phyloP scores from a whole-genome alignment of 2,113 vertebrate species.

The Poeciliopsis retropinna region DNA sequence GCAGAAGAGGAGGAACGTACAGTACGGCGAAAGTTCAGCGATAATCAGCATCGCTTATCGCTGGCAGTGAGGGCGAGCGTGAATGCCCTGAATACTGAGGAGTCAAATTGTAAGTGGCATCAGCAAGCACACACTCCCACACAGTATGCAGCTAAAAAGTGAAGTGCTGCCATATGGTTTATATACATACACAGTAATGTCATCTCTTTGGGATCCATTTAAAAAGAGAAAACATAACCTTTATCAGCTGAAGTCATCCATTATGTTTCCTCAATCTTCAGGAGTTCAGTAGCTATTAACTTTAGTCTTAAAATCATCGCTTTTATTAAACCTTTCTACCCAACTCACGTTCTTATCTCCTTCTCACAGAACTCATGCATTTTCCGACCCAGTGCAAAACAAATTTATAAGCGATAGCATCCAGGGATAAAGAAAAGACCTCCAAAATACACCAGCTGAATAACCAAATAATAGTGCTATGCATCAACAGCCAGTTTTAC shows the following conservation, averaged over 20 bases:
- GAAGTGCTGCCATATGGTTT: conserved; percentile 8
- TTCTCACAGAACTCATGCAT: background rate
- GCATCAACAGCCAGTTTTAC: background rate
- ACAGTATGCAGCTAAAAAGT: conserved; percentile 17
- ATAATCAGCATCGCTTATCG: conserved; percentile 68
- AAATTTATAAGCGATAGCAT: background rate
- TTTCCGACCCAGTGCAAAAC: background rate
- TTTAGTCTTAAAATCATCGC: background rate
- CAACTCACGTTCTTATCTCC: background rate
- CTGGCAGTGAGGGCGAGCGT: conserved; percentile 47
- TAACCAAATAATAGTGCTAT: no score
- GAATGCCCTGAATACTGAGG: conserved; percentile 58
- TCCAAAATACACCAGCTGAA: background rate
- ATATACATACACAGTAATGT: conserved; percentile 11
- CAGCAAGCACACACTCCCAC: conserved; percentile 31
- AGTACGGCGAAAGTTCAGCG: conserved; percentile 58
- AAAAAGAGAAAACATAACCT: background rate
- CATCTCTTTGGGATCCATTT: background rate
- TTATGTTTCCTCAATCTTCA: background rate
- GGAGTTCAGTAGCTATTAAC: background rate
- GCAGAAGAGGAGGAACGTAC: conserved; percentile 46
- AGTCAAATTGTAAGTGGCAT: conserved; percentile 53
- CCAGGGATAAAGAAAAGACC: background rate
- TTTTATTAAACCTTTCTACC: background rate
- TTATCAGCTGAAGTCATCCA: background rate